Conservation (phyloP, 2,797 vertebrate genomes). For the Hemibagrus guttatus region DNA sequence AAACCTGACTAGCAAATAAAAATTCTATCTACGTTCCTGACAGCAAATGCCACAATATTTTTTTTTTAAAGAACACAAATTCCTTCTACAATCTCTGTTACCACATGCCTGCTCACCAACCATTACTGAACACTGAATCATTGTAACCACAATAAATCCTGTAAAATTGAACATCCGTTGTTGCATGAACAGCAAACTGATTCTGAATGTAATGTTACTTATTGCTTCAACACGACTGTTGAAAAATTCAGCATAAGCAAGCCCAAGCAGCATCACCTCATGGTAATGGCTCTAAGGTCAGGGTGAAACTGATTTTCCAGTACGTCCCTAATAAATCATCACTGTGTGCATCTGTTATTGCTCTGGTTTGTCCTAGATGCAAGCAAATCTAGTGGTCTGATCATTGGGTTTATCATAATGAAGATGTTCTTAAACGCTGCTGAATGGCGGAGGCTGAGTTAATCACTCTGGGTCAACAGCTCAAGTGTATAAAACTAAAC, state of each 20-base stretch:
- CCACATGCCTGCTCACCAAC: not conserved
- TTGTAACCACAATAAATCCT: not conserved
- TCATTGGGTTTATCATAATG: not conserved
- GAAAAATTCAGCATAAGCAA: not conserved
- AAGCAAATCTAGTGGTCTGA: no score
- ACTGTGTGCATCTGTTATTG: not conserved
- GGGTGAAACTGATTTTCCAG: conserved; percentile 6
- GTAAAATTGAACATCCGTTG: not conserved
- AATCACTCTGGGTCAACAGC: not conserved
- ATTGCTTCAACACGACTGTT: not conserved
- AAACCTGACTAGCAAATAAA: no score
- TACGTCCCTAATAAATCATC: not conserved
- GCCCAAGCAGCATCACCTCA: not conserved
- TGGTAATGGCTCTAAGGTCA: not conserved
- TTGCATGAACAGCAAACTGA: not conserved
- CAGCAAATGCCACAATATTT: not conserved
- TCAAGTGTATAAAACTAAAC: not conserved
- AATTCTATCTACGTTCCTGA: not conserved
- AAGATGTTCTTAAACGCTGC: not conserved
- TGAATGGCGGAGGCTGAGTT: not conserved
- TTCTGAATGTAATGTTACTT: not conserved
- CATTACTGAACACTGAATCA: not conserved
- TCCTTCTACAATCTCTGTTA: conserved; percentile 9
- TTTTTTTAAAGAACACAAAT: not conserved
- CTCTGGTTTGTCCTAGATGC: not conserved